Conservation (phyloP, 2,797 vertebrate species). For the Brachyalestes nurse region DNA sequence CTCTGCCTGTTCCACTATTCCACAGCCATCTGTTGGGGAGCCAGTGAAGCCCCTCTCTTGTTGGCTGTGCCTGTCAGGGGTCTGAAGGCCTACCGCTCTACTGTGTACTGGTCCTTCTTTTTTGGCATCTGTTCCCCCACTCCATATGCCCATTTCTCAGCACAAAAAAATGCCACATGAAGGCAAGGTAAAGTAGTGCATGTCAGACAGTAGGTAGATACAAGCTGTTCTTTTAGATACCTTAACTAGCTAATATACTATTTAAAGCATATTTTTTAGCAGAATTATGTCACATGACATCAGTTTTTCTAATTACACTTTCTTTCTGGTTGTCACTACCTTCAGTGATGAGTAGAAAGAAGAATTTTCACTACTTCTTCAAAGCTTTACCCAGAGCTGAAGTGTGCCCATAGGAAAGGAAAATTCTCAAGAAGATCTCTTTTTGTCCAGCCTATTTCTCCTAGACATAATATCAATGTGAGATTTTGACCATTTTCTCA, state of each 20-base stretch:
- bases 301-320: slow-evolving; percentile 3
- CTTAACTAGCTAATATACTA: background rate
- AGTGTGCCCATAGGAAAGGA: background rate
- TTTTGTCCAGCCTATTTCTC: too few species aligned
- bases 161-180: slow-evolving; percentile 38
- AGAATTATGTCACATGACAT: slow-evolving; percentile 8
- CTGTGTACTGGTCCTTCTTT: slow-evolving; percentile 39
- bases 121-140: slow-evolving; percentile 39
- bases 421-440: too few species aligned
- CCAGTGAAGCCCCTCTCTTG: slow-evolving; percentile 64
- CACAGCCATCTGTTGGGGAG: slow-evolving; percentile 76
- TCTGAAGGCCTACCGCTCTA: slow-evolving; percentile 40
- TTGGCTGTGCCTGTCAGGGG: slow-evolving; percentile 48
- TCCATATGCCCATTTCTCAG: slow-evolving; percentile 52
- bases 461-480: too few species aligned
- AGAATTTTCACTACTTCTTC: background rate
- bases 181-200: slow-evolving; percentile 39
- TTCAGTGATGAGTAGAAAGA: background rate
- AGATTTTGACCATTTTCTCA: too few species aligned
- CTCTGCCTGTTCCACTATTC: slow-evolving; percentile 26
- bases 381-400: background rate
- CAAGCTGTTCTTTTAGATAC: slow-evolving; percentile 42
- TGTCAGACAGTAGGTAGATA: slow-evolving; percentile 28
- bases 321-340: background rate
- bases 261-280: slow-evolving; percentile 13